Evolutionary conservation across 2,888 invertebrate genomes (phyloP).

Genomic region (Ischnura elegans): DNA sequence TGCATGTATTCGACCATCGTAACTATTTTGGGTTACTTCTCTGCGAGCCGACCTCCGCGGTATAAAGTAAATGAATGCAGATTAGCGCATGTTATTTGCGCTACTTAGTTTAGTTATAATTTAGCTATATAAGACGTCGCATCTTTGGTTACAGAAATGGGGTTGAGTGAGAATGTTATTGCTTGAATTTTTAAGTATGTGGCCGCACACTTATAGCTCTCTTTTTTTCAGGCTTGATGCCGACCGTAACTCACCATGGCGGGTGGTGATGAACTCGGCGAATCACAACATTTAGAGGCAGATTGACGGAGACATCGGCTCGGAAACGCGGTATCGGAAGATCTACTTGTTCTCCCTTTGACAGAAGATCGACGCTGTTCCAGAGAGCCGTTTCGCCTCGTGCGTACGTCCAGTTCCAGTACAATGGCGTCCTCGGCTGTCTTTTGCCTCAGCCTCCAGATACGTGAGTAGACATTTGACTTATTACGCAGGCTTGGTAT

Average conservation of each 20-base stretch:
- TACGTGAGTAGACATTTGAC: constrained; percentile 71
- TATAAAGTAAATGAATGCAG: no score
- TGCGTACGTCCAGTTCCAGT: background rate
- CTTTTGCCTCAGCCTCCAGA: constrained; percentile 71
- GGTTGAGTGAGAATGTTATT: no score
- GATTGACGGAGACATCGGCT: background rate
- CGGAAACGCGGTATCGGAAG: background rate
- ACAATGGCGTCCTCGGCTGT: constrained; percentile 71
- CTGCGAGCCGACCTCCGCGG: no score
- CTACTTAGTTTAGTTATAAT: no score
- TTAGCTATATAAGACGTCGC: no score
- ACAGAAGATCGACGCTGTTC: background rate
- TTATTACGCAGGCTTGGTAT: no score
- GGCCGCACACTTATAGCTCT: no score
- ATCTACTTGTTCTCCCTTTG: background rate
- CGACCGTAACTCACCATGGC: background rate
- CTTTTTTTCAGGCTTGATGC: background rate
- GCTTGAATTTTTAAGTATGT: no score
- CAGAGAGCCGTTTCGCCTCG: background rate
- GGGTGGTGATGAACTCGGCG: background rate
- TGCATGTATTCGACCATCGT: no score
- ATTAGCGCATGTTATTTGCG: no score
- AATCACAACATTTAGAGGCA: background rate
- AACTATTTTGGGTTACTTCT: no score
- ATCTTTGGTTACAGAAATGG: no score